Conservation (phyloP, 2,888 invertebrate species). For the Caenorhabditis wallacei region DNA sequence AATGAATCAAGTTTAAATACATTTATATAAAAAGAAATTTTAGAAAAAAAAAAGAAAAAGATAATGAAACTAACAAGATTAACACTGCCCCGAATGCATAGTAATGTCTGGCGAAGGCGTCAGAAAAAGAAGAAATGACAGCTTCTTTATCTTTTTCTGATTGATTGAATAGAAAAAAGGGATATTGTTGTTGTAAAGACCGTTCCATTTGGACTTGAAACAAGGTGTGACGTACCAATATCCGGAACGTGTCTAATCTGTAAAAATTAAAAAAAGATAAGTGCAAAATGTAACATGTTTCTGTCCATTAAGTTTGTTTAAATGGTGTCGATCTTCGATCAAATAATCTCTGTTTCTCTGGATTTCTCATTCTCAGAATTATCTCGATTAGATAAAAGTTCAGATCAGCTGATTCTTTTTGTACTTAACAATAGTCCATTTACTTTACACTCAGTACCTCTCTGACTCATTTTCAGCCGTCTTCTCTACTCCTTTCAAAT, state of each 20-base stretch:
- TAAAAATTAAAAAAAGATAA: not conserved
- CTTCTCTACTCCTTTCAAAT: conserved; percentile 8
- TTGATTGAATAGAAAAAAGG: conserved; percentile 34
- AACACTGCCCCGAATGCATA: conserved; percentile 20
- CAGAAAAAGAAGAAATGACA: conserved; percentile 29
- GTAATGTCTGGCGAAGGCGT: conserved; percentile 52
- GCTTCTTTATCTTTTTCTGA: conserved; percentile 38
- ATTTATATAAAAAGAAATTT: conserved; percentile 3
- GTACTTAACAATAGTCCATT: conserved; percentile 2
- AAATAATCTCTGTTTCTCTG: no score
- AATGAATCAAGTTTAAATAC: conserved; percentile 8
- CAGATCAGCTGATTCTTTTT: not conserved
- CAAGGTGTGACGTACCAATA: conserved; percentile 42
- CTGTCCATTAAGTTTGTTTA: not conserved
- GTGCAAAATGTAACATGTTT: conserved; percentile 7
- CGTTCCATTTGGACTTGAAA: conserved; percentile 31
- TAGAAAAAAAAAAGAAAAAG: conserved; percentile 11
- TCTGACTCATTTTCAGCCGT: conserved; percentile 4
- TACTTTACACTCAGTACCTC: not conserved
- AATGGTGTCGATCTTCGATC: not conserved
- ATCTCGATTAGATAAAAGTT: no score
- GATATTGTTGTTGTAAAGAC: conserved; percentile 46
- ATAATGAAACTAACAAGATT: conserved; percentile 39
- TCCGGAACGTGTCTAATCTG: conserved; percentile 20
- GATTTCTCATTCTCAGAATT: not conserved